Percentiles rank a stretch among this genome's conserved stretches.
Evolutionary conservation across 2,797 vertebrate genomes (phyloP).

Genomic region (Rhabdomys pumilio): DNA sequence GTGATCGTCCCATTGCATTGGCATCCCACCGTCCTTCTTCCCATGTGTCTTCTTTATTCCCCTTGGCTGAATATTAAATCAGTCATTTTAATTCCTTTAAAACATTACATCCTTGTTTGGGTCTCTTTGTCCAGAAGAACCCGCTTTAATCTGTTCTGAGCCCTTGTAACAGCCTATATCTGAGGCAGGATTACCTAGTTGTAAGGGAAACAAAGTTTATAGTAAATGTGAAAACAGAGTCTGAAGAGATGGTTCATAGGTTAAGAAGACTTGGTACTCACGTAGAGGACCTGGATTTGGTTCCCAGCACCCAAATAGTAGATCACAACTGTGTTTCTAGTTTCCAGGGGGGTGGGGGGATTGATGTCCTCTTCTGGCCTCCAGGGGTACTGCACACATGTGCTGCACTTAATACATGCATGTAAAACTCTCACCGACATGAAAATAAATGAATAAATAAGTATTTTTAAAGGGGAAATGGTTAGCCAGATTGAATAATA

Average conservation of each 20-base stretch:
- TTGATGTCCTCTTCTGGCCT: neutral
- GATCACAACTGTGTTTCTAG: neutral
- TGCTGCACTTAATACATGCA: neutral
- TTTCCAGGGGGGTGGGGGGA: neutral
- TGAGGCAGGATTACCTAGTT: neutral
- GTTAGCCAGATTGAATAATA: neutral
- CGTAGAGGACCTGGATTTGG: neutral
- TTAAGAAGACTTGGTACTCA: neutral
- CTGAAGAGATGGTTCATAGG: neutral
- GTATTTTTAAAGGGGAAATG: neutral
- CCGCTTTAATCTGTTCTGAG: neutral
- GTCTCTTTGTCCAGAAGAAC: conserved; percentile 44
- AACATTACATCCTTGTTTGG: neutral
- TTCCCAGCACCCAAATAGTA: neutral
- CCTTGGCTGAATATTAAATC: neutral
- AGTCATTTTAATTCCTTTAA: conserved; percentile 52
- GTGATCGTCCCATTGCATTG: neutral
- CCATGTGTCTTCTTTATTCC: neutral
- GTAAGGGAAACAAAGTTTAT: neutral
- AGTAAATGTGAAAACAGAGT: neutral
- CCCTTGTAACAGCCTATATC: neutral
- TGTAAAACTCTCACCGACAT: neutral
- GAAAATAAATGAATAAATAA: neutral
- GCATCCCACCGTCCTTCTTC: neutral
- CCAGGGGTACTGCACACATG: neutral